These are phyloP conservation scores for Platynereis dumerilii DNA, from an alignment of 2,888 invertebrate species.

Conservation along the genomic window DNA sequence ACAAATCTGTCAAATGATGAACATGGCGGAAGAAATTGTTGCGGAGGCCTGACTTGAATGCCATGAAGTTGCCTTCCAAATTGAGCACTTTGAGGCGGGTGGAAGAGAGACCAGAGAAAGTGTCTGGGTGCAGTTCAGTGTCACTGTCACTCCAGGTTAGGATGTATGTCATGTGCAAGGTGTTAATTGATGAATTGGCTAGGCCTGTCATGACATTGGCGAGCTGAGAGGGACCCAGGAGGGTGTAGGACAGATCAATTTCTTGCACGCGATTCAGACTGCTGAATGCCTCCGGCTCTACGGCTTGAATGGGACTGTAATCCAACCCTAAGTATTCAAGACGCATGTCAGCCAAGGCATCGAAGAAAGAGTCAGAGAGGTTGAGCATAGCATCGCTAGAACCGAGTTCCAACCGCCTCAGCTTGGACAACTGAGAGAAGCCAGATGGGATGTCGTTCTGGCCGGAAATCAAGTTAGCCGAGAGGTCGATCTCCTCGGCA, in stretches of 20 bases:
- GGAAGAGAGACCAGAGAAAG: conserved; percentile 2
- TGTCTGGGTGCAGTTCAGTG: conserved; percentile 10
- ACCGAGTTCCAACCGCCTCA: conserved; percentile 13
- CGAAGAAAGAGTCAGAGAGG: conserved; percentile 14
- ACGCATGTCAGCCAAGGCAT: conserved; percentile 1
- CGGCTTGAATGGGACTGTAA: conserved; percentile 5
- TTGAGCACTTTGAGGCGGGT: conserved; percentile 11
- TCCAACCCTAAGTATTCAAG: conserved; percentile 13
- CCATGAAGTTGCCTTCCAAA: conserved; percentile 22
- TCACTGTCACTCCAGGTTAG: conserved; percentile 9
- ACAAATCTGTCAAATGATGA: conserved; percentile 9
- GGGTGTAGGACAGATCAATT: conserved; percentile 14
- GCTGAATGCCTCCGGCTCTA: conserved; percentile 12
- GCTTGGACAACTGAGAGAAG: conserved; percentile 12
- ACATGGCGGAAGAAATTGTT: conserved; percentile 14
- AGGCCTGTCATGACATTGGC: conserved; percentile 10
- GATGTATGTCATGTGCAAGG: conserved; percentile 12
- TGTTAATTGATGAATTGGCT: not conserved
- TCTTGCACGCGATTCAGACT: not conserved
- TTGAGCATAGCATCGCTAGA: conserved; percentile 8
- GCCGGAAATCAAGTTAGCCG: conserved; percentile 6
- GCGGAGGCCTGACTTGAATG: conserved; percentile 10
- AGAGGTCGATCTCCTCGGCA: conserved; percentile 13
- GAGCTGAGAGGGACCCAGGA: not conserved
- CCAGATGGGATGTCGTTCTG: conserved; percentile 11